phyloP scores from a whole-genome alignment of 1,140 invertebrate genomes.

The Elymnias hypermnestra region DNA sequence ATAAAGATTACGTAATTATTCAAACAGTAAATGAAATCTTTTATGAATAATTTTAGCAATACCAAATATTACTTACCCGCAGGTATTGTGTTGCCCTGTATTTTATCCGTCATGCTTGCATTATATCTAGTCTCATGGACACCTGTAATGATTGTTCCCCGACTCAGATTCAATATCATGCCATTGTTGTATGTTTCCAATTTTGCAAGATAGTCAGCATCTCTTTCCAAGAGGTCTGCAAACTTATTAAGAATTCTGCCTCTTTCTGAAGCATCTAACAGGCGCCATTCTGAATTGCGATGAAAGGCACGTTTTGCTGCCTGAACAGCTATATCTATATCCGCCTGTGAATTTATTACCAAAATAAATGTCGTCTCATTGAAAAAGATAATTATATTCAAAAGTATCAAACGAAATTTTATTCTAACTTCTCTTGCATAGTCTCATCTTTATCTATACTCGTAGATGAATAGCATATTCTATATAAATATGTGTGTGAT shows the following conservation, averaged over 20 bases:
- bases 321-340: constrained; percentile 87
- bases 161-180: constrained; percentile 75
- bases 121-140: constrained; percentile 68
- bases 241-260: constrained; percentile 74
- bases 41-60: too few species aligned
- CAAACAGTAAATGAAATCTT: too few species aligned
- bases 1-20: too few species aligned
- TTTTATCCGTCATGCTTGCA: constrained; percentile 79
- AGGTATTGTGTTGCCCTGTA: too few species aligned
- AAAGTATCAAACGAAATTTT: too few species aligned
- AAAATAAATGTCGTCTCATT: too few species aligned
- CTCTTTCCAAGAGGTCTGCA: constrained; percentile 83
- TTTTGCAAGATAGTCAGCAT: constrained; percentile 79
- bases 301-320: constrained; percentile 86
- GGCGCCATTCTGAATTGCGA: constrained; percentile 83
- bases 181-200: constrained; percentile 71
- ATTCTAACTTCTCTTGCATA: too few species aligned
- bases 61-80: too few species aligned
- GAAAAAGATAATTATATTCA: too few species aligned
- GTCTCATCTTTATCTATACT: too few species aligned
- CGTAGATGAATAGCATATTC: too few species aligned
- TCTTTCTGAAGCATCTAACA: constrained; percentile 80
- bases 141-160: constrained; percentile 77
- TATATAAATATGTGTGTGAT: too few species aligned
- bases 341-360: constrained; percentile 74